phyloP scores from a whole-genome alignment of 2,888 invertebrate genomes.

The Dasysyrphus albostriatus region DNA sequence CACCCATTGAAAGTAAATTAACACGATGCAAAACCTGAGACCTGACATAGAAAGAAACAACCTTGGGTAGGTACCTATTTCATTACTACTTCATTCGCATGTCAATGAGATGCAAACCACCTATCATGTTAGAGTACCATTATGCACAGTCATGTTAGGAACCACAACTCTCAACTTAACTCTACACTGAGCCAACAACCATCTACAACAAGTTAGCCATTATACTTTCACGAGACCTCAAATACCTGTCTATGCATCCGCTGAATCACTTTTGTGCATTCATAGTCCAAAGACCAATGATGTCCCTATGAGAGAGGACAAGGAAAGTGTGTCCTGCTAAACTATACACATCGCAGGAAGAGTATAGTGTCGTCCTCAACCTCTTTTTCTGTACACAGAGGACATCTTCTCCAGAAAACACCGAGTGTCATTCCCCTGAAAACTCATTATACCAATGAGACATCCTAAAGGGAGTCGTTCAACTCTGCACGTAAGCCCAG shows the following conservation, averaged over 20 bases:
- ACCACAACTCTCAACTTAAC: conserved; percentile 19
- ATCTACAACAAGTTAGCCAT: conserved; percentile 37
- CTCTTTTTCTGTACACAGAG: background rate
- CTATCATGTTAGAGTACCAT: conserved; percentile 31
- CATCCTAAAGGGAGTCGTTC: background rate
- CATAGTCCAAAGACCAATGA: conserved; percentile 8
- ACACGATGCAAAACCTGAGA: background rate
- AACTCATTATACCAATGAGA: conserved; percentile 9
- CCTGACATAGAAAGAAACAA: background rate
- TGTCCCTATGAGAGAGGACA: background rate
- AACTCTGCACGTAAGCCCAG: background rate
- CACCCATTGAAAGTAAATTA: conserved; percentile 5
- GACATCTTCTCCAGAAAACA: conserved; percentile 16
- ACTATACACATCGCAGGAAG: background rate
- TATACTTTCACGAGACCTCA: conserved; percentile 28
- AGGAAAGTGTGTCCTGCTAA: background rate
- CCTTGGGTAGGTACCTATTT: background rate
- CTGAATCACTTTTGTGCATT: conserved; percentile 14
- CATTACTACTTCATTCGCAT: conserved; percentile 13
- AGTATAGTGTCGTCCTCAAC: background rate
- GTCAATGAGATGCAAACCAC: conserved; percentile 47
- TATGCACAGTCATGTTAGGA: background rate
- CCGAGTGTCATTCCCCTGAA: conserved; percentile 1
- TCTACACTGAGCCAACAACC: background rate
- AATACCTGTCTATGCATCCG: conserved; percentile 47